Conservation (phyloP, 2,113 vertebrate species). For the Dipodomys ordii region DNA sequence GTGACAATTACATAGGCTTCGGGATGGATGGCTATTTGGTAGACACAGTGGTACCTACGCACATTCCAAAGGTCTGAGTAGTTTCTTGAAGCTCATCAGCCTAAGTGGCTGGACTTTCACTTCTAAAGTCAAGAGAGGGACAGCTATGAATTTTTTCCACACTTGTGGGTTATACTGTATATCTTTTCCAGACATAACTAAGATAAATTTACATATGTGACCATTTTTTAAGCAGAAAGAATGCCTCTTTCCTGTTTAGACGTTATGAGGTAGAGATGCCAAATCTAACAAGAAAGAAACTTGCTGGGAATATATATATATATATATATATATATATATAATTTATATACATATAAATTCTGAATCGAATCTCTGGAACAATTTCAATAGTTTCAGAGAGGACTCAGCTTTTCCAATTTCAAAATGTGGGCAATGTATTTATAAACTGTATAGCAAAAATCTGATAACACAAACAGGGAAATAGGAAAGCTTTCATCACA, state of each 20-base stretch:
- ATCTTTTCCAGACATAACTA: constrained; percentile 36
- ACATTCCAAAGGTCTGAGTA: constrained; percentile 54
- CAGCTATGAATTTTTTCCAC: neutral
- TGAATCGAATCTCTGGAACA: neutral
- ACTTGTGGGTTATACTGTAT: neutral
- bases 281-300: constrained; percentile 14
- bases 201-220: neutral
- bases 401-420: constrained; percentile 33
- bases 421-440: constrained; percentile 15
- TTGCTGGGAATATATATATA: neutral
- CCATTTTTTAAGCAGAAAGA: neutral
- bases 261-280: neutral
- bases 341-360: neutral
- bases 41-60: constrained; percentile 54
- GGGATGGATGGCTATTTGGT: neutral
- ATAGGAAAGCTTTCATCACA: neutral
- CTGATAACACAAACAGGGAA: neutral
- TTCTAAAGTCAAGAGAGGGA: constrained; percentile 5
- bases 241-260: neutral
- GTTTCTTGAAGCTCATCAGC: constrained; percentile 22
- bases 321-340: too few relatives aligned
- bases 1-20: constrained; percentile 79
- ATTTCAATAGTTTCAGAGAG: constrained; percentile 18
- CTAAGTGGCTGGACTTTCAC: constrained; percentile 28
- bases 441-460: constrained; percentile 26